These are phyloP conservation scores for Smittia aterrima DNA, from an alignment of 2,888 invertebrate genomes.

Conservation along the genomic window DNA sequence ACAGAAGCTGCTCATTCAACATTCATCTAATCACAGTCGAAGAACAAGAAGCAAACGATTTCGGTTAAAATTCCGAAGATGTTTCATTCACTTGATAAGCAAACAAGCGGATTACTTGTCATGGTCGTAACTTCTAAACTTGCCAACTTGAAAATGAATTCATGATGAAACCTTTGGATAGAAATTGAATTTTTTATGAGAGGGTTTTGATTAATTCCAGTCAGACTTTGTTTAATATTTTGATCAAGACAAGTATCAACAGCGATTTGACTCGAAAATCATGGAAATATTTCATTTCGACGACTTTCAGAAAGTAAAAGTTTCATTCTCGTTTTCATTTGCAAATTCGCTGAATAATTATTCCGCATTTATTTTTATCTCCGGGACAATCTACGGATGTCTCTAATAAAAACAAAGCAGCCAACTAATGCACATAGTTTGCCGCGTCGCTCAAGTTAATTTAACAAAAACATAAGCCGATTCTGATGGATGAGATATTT, in stretches of 20 bases:
- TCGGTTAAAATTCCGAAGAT: background rate
- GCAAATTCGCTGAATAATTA: background rate
- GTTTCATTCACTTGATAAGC: no score
- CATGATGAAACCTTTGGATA: no score
- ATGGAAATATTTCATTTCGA: no score
- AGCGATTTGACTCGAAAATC: no score
- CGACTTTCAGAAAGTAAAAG: background rate
- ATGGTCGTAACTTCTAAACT: no score
- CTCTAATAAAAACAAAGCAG: background rate
- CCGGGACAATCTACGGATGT: background rate
- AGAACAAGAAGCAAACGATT: background rate
- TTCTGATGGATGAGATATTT: constrained; percentile 4
- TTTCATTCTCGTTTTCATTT: background rate
- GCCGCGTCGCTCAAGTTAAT: background rate
- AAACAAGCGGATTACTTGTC: no score
- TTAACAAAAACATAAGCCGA: background rate
- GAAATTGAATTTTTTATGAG: no score
- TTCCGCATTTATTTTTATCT: constrained; percentile 4
- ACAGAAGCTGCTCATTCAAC: background rate
- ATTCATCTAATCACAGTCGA: background rate
- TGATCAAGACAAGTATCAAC: no score
- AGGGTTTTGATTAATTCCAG: no score
- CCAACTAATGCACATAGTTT: constrained; percentile 1
- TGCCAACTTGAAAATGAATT: no score
- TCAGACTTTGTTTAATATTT: no score